Conservation (phyloP, 1,140 invertebrate species). For the Leptopilina boulardi region DNA sequence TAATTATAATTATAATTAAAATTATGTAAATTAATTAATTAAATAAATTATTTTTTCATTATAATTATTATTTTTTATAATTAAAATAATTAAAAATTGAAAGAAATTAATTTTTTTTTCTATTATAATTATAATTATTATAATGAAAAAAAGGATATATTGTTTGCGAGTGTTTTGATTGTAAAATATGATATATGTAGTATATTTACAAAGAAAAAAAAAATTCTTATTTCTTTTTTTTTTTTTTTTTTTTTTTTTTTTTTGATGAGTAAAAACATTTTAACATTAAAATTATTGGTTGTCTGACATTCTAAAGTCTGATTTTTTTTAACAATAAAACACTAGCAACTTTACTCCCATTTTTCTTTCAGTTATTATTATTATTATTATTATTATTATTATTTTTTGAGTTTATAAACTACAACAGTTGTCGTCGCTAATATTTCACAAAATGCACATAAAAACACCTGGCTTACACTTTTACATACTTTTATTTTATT, state of each 20-base stretch:
- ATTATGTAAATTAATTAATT: no score
- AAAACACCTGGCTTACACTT: constrained; percentile 53
- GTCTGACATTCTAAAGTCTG: constrained; percentile 19
- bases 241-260: neutral
- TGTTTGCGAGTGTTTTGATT: neutral
- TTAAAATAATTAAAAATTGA: no score
- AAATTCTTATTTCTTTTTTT: no score
- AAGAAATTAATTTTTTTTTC: no score
- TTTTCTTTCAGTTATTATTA: neutral
- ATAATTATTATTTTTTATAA: no score
- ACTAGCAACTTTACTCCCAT: neutral
- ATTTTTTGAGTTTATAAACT: no score
- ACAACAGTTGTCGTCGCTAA: constrained; percentile 48
- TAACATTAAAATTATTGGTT: constrained; percentile 35
- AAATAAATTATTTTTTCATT: no score
- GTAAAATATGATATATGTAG: neutral
- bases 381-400: no score
- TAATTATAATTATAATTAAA: neutral
- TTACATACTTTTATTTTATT: neutral
- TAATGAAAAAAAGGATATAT: neutral
- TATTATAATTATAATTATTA: constrained; percentile 3
- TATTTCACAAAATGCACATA: constrained; percentile 61
- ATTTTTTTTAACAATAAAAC: constrained; percentile 8
- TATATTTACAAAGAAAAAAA: neutral
- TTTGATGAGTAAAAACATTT: constrained; percentile 37